Conservation (phyloP, 2,113 vertebrate genomes). For the Misgurnus mizolepis region DNA sequence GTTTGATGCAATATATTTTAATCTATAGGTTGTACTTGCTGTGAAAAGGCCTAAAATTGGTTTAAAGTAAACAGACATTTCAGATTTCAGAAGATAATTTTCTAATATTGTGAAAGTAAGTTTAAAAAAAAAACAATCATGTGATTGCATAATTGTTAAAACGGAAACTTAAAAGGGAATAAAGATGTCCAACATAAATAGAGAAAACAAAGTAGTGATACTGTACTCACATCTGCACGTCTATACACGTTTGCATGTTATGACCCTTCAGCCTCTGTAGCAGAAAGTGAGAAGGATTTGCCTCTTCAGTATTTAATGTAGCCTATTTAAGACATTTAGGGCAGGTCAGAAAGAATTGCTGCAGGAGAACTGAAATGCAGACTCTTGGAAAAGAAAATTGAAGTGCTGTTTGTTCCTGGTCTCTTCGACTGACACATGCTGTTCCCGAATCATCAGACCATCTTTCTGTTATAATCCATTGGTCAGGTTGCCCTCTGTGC, state of each 20-base stretch:
- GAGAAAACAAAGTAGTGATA: not conserved
- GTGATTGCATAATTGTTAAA: not conserved
- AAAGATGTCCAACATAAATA: not conserved
- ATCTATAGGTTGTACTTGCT: too few species aligned
- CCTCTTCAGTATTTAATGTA: not conserved
- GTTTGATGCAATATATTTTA: too few species aligned
- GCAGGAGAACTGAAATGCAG: not conserved
- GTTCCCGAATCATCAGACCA: too few species aligned
- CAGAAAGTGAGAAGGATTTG: not conserved
- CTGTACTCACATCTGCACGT: too few species aligned
- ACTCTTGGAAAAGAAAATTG: not conserved
- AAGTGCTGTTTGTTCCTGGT: not conserved
- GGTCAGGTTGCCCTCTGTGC: not conserved
- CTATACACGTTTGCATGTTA: not conserved
- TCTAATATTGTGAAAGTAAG: not conserved
- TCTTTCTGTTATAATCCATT: not conserved
- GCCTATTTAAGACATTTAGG: slow-evolving; percentile 1
- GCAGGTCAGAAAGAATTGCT: slow-evolving; percentile 24
- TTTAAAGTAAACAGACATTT: not conserved
- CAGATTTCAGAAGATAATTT: not conserved
- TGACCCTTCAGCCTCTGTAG: not conserved
- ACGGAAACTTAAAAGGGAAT: not conserved
- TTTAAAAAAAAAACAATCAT: not conserved
- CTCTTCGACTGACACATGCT: not conserved
- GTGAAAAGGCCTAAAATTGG: too few species aligned